phyloP scores from a whole-genome alignment of 2,113 vertebrate genomes.

The Cygnus buccinator region DNA sequence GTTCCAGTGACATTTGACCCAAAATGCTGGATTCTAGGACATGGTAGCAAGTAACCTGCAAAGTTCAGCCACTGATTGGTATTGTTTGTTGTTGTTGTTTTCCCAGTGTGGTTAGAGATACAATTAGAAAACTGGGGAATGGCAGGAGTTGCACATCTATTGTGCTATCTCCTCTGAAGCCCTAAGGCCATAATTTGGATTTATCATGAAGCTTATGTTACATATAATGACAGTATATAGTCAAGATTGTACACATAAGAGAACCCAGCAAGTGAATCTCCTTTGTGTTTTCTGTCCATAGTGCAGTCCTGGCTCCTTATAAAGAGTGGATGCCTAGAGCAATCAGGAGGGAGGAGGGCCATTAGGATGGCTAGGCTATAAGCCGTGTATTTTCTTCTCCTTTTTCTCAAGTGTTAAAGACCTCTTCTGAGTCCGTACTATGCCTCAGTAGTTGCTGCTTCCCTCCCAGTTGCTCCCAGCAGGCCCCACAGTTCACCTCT shows the following conservation, averaged over 20 bases:
- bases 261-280: neutral
- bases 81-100: neutral
- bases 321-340: neutral
- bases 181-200: neutral
- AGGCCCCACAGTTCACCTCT: neutral
- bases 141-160: neutral
- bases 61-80: neutral
- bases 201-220: rapidly evolving
- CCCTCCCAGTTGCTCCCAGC: neutral
- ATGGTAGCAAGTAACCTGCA: neutral
- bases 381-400: neutral
- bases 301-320: neutral
- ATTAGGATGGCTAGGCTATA: neutral
- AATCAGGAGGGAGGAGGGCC: neutral
- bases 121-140: neutral
- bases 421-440: neutral
- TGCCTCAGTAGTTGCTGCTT: neutral
- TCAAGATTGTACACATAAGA: neutral
- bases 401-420: neutral
- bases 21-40: neutral
- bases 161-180: neutral
- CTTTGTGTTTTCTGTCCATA: neutral
- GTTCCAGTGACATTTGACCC: neutral
- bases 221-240: neutral
- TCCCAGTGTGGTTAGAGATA: neutral